These are phyloP conservation scores for Muricea muricata DNA, from an alignment of 92 coral and sea anemone genomes.

Conservation along the genomic window DNA sequence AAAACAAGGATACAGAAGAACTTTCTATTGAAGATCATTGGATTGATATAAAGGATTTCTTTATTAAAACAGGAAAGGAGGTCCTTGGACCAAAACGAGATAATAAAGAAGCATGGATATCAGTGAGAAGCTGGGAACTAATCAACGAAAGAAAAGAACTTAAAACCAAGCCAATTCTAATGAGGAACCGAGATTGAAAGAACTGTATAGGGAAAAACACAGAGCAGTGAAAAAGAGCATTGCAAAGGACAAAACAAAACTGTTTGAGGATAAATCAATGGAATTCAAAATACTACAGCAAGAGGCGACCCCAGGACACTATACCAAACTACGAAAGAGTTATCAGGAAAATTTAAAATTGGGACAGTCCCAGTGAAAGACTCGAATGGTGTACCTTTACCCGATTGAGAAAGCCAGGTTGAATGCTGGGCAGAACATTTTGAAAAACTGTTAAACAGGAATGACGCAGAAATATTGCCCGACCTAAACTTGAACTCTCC, in stretches of 20 bases:
- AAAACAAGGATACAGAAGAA: neutral
- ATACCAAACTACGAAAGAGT: slow-evolving; percentile 38
- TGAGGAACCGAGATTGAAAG: slow-evolving; percentile 35
- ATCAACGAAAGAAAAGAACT: neutral
- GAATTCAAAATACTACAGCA: slow-evolving; percentile 45
- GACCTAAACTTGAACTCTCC: neutral
- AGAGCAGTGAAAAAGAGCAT: slow-evolving; percentile 56
- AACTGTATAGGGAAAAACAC: slow-evolving; percentile 41
- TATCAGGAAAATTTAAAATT: neutral
- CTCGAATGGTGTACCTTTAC: too few relatives aligned
- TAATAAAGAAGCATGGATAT: neutral
- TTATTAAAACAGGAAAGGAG: slow-evolving; percentile 39
- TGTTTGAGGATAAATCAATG: neutral
- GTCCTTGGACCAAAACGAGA: slow-evolving; percentile 22
- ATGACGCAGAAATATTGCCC: neutral
- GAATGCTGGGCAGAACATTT: neutral
- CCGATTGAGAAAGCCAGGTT: too few relatives aligned
- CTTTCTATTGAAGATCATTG: slow-evolving; percentile 6
- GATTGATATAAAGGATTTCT: slow-evolving; percentile 36
- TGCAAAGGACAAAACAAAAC: slow-evolving; percentile 34
- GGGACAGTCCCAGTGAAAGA: neutral
- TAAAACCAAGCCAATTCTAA: neutral
- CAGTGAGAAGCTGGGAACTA: neutral
- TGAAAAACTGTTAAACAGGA: neutral
- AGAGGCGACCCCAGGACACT: slow-evolving; percentile 42